Evolutionary conservation across 2,113 vertebrate species (phyloP), one percentile per base, ranked within the genome.

Genomic region (Morone saxatilis): DNA sequence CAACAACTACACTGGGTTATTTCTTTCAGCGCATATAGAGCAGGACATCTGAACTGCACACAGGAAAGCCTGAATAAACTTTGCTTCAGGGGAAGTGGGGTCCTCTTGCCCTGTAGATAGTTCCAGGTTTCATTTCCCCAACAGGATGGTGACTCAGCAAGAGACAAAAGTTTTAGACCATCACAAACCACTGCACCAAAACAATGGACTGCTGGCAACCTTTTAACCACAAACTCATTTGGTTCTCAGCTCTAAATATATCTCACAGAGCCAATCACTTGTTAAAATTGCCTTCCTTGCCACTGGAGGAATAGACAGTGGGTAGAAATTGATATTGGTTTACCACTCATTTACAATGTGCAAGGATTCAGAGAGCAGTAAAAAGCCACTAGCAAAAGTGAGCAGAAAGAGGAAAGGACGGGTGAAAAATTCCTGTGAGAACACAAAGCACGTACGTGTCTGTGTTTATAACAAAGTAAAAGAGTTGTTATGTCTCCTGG

Each of bases 51-150:
- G 73, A 80, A 87, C 47, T 71, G 80, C 75, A 78, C 85, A 91
- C 85, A 95, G 87, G 93, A 95, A 94, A 93, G 89, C 93, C 93
- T 94, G 92, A 92, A 86, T 87, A 93, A 94, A 94, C 93, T 78
- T 88, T 85, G 83, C 87, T 90, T 61, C 16, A 76, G 87, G 86
- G 90, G 86, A 91, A 88, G 75, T 45, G 59, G 63, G 75, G 84
- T 86, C 69, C 69, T 79, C 85, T 83, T 83, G 88, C 84, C 80
- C 88, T 50, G 85, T 10, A 87, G 88, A 94, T 83, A 85, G 92
- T 83, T 90, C 87, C 77, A 85, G 81, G 81, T 92, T 93, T 93
- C 80, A 94, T 93, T 94, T 95, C 90, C 93, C 60, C 22, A 65
- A 85, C 91, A 92, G 92, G 94, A 94, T 89, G 86, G 89, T 92